These are phyloP conservation scores for Hypotaenidia philippensis DNA, from an alignment of 2,797 vertebrate species.

Conservation along the genomic window DNA sequence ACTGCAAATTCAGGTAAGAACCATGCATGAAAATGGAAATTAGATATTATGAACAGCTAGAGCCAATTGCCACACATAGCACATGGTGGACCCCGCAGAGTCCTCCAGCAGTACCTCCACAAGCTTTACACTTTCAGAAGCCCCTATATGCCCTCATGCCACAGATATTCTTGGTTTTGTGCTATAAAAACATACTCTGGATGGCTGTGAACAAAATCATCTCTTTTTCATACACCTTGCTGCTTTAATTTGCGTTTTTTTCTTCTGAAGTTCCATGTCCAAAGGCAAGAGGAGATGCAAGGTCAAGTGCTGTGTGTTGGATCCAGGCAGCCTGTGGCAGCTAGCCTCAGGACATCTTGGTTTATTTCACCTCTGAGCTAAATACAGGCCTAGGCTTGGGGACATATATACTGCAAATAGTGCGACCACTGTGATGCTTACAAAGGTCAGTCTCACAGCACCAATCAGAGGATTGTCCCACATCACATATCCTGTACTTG, in stretches of 20 bases:
- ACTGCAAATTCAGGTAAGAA: background rate
- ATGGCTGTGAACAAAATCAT: background rate
- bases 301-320: background rate
- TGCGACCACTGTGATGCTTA: background rate
- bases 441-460: background rate
- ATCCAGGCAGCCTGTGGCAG: background rate
- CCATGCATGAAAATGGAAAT: background rate
- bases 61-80: background rate
- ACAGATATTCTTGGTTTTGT: background rate
- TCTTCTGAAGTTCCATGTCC: background rate
- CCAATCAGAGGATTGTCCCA: background rate
- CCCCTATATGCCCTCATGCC: background rate
- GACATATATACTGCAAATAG: background rate
- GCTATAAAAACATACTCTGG: background rate
- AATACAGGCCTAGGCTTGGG: background rate
- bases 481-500: background rate
- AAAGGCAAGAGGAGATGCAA: background rate
- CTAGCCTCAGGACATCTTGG: background rate
- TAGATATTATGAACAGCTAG: background rate
- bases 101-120: background rate
- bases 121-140: background rate
- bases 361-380: background rate
- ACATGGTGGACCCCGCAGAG: background rate
- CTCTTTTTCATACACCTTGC: background rate
- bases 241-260: background rate